Conservation (phyloP, 2,113 vertebrate genomes). For the Noctilio leporinus region DNA sequence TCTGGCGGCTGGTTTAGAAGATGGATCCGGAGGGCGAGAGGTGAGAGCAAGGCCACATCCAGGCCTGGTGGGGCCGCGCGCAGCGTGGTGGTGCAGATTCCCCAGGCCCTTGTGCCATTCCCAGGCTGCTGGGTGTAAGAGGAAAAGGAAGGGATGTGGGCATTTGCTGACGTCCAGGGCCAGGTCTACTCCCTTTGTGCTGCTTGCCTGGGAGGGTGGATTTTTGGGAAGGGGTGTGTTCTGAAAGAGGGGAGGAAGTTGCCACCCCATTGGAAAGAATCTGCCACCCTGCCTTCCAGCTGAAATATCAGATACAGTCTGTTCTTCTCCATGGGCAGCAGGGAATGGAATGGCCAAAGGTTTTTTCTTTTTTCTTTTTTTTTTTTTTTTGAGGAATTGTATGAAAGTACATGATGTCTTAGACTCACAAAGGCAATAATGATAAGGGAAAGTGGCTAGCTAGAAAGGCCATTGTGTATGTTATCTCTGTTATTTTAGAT, state of each 20-base stretch:
- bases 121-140: conserved; percentile 54
- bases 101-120: conserved; percentile 12
- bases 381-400: conserved; percentile 44
- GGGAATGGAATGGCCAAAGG: not conserved
- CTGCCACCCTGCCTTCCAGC: conserved; percentile 67
- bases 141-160: conserved; percentile 69
- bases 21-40: not conserved
- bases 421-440: conserved; percentile 42
- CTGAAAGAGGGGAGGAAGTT: conserved; percentile 63
- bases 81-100: not conserved
- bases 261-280: conserved; percentile 69
- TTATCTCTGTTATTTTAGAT: conserved; percentile 72
- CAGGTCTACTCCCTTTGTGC: conserved; percentile 33
- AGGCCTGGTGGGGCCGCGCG: not conserved
- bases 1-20: not conserved
- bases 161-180: conserved; percentile 30
- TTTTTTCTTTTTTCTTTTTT: not conserved
- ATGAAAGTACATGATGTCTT: conserved; percentile 67
- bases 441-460: conserved; percentile 59
- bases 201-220: conserved; percentile 15
- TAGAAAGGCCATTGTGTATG: conserved; percentile 59
- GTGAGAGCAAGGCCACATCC: not conserved
- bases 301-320: conserved; percentile 68
- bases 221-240: conserved; percentile 67
- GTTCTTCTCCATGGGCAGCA: conserved; percentile 49